A percentile compares a stretch with the other conserved stretches of the same genome.
Evolutionary conservation across 2,888 invertebrate genomes (phyloP).

Genomic region (Dynastes maya): DNA sequence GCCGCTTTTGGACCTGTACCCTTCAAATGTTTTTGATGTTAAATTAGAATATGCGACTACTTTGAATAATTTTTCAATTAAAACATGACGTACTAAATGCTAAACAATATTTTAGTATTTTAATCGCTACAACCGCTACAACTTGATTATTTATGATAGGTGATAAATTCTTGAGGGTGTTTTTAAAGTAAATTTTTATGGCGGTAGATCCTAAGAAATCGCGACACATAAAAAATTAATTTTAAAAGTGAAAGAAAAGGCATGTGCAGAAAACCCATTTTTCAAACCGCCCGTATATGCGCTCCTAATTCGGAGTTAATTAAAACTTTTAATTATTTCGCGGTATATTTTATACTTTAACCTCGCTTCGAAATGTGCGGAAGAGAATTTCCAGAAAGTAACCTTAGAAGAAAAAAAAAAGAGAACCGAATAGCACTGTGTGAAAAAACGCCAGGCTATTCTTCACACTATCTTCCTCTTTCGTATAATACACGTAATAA

Average conservation of each 20-base stretch:
- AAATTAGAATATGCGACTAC: no score
- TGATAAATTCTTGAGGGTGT: no score
- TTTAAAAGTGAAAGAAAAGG: not conserved
- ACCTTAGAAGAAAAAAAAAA: not conserved
- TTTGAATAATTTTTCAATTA: no score
- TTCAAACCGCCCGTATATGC: not conserved
- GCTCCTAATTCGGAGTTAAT: not conserved
- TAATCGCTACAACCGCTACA: no score
- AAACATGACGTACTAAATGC: no score
- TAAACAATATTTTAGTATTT: no score
- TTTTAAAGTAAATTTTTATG: no score
- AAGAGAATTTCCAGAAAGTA: not conserved
- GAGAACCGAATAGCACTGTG: not conserved
- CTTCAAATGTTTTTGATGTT: no score
- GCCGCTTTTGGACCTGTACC: no score
- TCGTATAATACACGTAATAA: conserved; percentile 21
- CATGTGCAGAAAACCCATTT: not conserved
- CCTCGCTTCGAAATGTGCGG: not conserved
- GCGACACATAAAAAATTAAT: no score
- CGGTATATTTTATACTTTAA: not conserved
- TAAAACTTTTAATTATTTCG: not conserved
- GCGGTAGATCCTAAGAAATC: no score
- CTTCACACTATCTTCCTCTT: not conserved
- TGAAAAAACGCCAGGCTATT: not conserved
- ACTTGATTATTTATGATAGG: no score